Base-by-base conservation (phyloP, 1,140 invertebrate genomes). In the Heliconius congener region DNA sequence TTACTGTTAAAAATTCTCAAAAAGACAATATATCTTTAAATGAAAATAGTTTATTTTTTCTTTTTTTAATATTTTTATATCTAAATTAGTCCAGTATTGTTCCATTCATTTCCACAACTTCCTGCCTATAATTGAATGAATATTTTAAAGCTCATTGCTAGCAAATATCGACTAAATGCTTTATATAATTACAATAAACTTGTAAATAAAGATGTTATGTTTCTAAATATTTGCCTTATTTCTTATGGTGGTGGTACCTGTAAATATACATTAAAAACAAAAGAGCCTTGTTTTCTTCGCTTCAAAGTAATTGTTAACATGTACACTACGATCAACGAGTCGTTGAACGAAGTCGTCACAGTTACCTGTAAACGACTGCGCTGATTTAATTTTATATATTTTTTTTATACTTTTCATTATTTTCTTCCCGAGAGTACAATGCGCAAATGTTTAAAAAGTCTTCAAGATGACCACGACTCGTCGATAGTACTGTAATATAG, bases 191-290 rank as follows among this genome's bases (percentile, higher is more conserved):
- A 30, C 18, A 60, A 60, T 23, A 66, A 66, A 23, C 60, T 13
- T 66, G 60, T 66, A 66, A 66, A 66, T 66, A 66, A 66, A 66
- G 60, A 66, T 30, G 60, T 66, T 66, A 66, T 66, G 60, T 66
- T 66, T 66, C 60, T 27, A 66, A 66, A 66, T n/a, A 27, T 66
- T 66, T 66, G 60, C 60, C 23, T 66, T 66, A 66, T 66, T 30
- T 66, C 23, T 66, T 66, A 57, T 66, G 60, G 23, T 66, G 60
- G 60, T 66, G 60, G 60, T 66, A 11, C 60, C 71, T 72, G 34
- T 72, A 71, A 34, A 71, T 72, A 30, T 57, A 1, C 5, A 30
- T 27, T 27, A 27, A 27, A 30, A 66, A 66, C 9, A 66, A 66
- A 27, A 66, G 30, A 27, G 13, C 3, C 60, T 23, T 66, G 16